A percentile compares a stretch with the other conserved stretches of the same genome.
Conservation (phyloP, 1,140 invertebrate genomes). For the Diuraphis noxia region DNA sequence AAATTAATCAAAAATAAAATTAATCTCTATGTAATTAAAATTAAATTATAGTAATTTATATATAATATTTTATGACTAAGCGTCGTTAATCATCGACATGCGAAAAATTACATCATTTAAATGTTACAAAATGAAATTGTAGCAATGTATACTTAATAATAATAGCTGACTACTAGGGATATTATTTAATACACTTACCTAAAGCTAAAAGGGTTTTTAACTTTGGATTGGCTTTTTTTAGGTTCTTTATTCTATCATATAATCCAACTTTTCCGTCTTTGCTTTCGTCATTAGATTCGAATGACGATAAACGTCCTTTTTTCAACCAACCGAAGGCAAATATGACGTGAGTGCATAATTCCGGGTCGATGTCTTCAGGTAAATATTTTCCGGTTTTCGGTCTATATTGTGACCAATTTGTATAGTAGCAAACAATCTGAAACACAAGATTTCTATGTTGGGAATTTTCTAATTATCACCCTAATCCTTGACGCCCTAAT, state of each 20-base stretch:
- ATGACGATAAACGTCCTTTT: slow-evolving; percentile 88
- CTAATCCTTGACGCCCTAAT: background rate
- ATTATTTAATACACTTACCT: slow-evolving; percentile 68
- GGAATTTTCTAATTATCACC: slow-evolving; percentile 16
- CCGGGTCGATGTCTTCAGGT: slow-evolving; percentile 92
- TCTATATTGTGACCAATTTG: slow-evolving; percentile 96
- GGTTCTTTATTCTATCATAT: slow-evolving; percentile 79
- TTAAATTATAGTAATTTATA: background rate
- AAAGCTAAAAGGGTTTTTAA: slow-evolving; percentile 87
- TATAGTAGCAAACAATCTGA: slow-evolving; percentile 92
- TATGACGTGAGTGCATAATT: slow-evolving; percentile 93
- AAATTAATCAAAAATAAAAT: no score
- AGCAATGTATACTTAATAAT: background rate
- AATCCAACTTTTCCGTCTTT: slow-evolving; percentile 88
- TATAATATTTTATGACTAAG: background rate
- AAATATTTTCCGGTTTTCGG: slow-evolving; percentile 89
- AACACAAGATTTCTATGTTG: slow-evolving; percentile 55
- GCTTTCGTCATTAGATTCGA: slow-evolving; percentile 90
- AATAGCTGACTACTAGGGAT: background rate
- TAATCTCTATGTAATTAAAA: no score
- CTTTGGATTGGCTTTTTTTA: slow-evolving; percentile 88
- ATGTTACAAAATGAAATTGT: background rate
- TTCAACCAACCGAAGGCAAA: slow-evolving; percentile 97
- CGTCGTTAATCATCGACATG: background rate
- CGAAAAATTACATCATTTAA: background rate